Conservation (phyloP, 1,140 invertebrate genomes). For the Prorops nasuta region DNA sequence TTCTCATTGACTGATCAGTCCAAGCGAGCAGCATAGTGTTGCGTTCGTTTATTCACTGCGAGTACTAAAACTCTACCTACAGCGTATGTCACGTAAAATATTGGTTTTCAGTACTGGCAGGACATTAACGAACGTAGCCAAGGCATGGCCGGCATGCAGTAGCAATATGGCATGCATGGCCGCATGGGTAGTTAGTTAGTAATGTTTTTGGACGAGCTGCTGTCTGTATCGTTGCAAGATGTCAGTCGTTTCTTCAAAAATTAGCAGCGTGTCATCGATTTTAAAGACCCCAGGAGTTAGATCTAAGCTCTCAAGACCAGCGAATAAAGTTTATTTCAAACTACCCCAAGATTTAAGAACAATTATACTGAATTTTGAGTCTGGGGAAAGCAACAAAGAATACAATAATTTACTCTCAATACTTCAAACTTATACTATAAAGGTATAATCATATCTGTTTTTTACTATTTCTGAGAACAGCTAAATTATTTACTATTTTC, state of each 20-base stretch:
- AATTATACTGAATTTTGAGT: constrained; percentile 40
- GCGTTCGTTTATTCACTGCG: too few species aligned
- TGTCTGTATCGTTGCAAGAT: too few species aligned
- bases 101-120: too few species aligned
- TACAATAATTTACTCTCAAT: constrained; percentile 51
- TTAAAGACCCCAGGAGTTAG: constrained; percentile 40
- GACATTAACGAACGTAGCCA: too few species aligned
- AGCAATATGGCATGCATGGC: too few species aligned
- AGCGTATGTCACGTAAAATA: too few species aligned
- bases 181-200: too few species aligned
- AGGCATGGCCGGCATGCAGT: too few species aligned
- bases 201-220: too few species aligned
- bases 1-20: too few species aligned
- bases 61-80: too few species aligned
- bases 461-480: background rate
- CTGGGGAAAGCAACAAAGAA: constrained; percentile 26
- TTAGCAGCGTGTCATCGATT: constrained; percentile 46
- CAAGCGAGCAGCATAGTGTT: too few species aligned
- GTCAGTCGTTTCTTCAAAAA: constrained; percentile 49
- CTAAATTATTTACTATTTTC: background rate
- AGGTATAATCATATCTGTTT: constrained; percentile 34
- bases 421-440: constrained; percentile 43
- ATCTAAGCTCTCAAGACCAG: constrained; percentile 23
- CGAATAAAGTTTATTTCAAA: constrained; percentile 41
- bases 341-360: constrained; percentile 43